A percentile compares a stretch with the other conserved stretches of the same genome.
Conservation (phyloP, 2,113 vertebrate genomes). For the Synchiropus splendidus region DNA sequence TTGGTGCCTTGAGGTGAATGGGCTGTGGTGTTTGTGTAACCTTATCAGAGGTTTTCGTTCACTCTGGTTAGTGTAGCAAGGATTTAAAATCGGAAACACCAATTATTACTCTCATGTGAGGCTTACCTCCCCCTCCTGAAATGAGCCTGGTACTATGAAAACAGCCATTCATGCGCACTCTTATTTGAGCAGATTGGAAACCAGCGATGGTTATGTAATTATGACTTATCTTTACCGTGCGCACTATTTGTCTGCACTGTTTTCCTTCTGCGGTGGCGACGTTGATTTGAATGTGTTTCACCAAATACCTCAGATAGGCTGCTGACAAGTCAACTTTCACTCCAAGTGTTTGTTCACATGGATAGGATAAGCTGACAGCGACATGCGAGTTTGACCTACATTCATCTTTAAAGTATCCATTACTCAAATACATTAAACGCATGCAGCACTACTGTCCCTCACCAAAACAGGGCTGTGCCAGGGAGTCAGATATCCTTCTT, state of each 20-base stretch:
- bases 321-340: too few species aligned
- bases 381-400: too few species aligned
- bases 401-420: conserved; percentile 4
- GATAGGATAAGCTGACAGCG: too few species aligned
- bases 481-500: conserved; percentile 7
- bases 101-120: conserved; percentile 53
- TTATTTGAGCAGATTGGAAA: conserved; percentile 29
- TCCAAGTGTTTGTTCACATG: too few species aligned
- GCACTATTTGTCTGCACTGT: conserved; percentile 3
- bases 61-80: conserved; percentile 30
- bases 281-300: too few species aligned
- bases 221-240: conserved; percentile 25
- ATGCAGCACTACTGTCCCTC: too few species aligned
- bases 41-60: conserved; percentile 60
- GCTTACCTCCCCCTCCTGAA: conserved; percentile 31
- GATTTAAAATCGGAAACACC: conserved; percentile 57
- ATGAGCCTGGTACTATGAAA: conserved; percentile 28
- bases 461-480: conserved; percentile 1
- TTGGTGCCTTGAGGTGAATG: conserved; percentile 21
- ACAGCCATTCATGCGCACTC: conserved; percentile 26
- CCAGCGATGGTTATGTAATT: conserved; percentile 31
- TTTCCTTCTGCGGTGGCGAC: not conserved
- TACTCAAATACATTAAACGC: too few species aligned
- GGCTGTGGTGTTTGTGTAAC: conserved; percentile 54
- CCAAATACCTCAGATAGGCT: too few species aligned